Base-by-base conservation (phyloP, 1,140 invertebrate genomes). In the Drosophila dunni region DNA sequence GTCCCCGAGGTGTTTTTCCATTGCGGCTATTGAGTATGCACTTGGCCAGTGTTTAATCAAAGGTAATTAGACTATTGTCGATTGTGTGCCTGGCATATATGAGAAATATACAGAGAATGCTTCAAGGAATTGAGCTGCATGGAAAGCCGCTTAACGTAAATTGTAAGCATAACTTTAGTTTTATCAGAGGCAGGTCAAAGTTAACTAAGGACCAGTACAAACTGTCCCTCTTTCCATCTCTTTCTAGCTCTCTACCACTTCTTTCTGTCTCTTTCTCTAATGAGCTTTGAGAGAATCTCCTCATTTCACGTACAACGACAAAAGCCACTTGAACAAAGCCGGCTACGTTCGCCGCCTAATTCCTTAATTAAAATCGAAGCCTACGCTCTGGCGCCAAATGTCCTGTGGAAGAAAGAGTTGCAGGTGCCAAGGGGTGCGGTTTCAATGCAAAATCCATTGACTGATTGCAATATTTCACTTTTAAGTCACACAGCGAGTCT, bases 351-450 rank as follows among this genome's bases (percentile, higher is more conserved):
- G 75, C 50, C 66, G 82, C 79, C 83, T 88, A 88, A 88, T 84
- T 88, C 83, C 83, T 88, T 88, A 88, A 88, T 88, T 88, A 88
- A 88, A 88, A 88, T 88, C 84, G 79, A 88, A 88, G 83, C 84
- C 83, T 89, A 88, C 77, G 38, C 73, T 40, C 36, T 65, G 46
- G 13, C 57, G 70, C 70, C 70, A 68, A 71, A 64, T 64, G 51
- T 42, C 40, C 40, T 42, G 40, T 11, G 13, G 40, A n/a, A 42
- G 40, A 11, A 42, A 5, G 11, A 42, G 40, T 8, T 1, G 42
- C n/a, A 6, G 24, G 24, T 20, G 17, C 17, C 17, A 20, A 20
- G 50, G 44, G 10, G 45, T 15, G 10, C 48, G 33, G 53, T 56
- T 15, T 20, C 68, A 71, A 58, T 75, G 69, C 65, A 46, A 89